Evolutionary conservation across 1,140 invertebrate genomes (phyloP), one percentile per base, ranked within the genome.

Genomic region (Drosophila nikananu): DNA sequence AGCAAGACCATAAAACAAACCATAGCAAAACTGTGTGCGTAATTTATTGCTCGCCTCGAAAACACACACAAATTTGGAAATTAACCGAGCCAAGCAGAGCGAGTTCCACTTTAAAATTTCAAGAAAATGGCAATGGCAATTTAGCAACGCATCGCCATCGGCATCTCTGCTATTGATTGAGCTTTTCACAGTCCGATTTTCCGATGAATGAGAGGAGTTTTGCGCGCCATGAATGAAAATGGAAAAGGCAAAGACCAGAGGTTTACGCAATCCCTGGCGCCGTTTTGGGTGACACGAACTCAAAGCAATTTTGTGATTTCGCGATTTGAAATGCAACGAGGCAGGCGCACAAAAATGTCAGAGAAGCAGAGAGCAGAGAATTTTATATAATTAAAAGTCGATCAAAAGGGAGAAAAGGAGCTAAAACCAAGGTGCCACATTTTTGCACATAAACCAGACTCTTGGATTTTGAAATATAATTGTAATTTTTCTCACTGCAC

Each of bases 281-380:
- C 66, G 49, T 75, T 81, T 90, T 86, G 58, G 86, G 66, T 49
- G 51, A 61, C 57, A 51, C 70, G 41, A 68, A 65, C 68, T 60
- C 10, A 52, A 54, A 79, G 71, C 84, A 90, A 89, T 90, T 89
- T 89, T n/a, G 78, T 23, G 82, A 83, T 87, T 83, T 86, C 37
- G 67, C 73, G 67, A 72, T 90, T 90, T 89, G 74, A 86, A 89
- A 89, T 89, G 87, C 81, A 89, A 81, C 63, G 10, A 74, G 66
- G 55, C 74, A 68, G 78, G 66, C 81, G 80, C 83, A 80, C 67
- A 87, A 83, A 72, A 87, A 87, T 86, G 78, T 70, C 70, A 19
- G 8, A 42, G n/a, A 42, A 5, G 5, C 17, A 42, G 2, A 32
- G 21, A 65, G 48, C 39, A 58, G 66, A 86, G 63, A 59, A 66